A percentile compares a stretch with the other conserved stretches of the same genome.
Conservation (phyloP, 2,113 vertebrate genomes). For the Pongo abelii region DNA sequence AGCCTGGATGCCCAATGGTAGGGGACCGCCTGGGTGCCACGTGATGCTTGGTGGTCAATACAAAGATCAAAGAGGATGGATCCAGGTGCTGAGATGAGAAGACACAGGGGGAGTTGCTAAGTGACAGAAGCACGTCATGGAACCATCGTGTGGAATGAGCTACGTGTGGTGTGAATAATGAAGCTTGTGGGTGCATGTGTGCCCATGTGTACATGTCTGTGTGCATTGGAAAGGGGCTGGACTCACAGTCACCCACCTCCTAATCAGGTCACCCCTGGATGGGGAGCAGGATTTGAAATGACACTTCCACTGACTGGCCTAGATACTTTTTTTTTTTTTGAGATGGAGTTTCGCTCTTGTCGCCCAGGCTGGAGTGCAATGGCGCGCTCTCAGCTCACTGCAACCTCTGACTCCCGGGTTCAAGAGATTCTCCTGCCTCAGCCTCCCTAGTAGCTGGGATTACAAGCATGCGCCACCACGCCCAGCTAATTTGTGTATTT, state of each 20-base stretch:
- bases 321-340: too few species aligned
- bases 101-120: neutral
- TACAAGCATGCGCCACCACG: too few species aligned
- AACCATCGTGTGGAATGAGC: neutral
- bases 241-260: neutral
- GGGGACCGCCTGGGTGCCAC: neutral
- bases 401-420: too few species aligned
- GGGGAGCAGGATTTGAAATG: neutral
- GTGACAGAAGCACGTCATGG: neutral
- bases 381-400: too few species aligned
- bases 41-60: neutral
- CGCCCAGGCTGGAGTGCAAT: too few species aligned
- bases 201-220: fast-evolving
- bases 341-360: too few species aligned
- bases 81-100: neutral
- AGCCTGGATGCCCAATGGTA: too few species aligned
- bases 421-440: too few species aligned
- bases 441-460: too few species aligned
- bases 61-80: neutral
- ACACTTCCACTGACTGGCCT: neutral
- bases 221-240: neutral
- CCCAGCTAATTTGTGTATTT: too few species aligned
- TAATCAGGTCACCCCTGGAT: neutral
- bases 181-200: neutral
- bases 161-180: neutral